Evolutionary conservation across 2,113 vertebrate species (phyloP).

Genomic region (Columba livia): DNA sequence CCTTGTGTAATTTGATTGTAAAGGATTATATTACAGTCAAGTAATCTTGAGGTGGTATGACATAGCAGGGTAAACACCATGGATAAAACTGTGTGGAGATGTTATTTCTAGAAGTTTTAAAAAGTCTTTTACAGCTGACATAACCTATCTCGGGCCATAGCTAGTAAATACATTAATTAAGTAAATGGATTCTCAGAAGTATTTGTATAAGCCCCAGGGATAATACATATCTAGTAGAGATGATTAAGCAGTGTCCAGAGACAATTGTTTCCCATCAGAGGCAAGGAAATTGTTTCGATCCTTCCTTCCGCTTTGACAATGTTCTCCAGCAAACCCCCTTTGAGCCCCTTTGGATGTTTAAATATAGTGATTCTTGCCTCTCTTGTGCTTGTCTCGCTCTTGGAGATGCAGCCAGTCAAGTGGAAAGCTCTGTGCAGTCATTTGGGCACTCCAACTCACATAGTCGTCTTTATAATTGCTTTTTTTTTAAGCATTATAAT

Average conservation of each 20-base stretch:
- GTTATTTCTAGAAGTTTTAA: not conserved
- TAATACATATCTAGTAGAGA: not conserved
- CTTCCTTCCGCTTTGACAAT: not conserved
- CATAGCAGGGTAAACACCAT: not conserved
- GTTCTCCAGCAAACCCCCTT: not conserved
- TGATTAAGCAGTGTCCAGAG: conserved; percentile 14
- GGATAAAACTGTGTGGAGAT: not conserved
- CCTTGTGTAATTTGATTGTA: not conserved
- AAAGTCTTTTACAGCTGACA: not conserved
- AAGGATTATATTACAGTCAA: not conserved
- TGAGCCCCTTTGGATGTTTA: not conserved
- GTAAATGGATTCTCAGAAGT: not conserved
- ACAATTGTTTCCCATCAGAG: not conserved
- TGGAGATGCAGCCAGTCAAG: not conserved
- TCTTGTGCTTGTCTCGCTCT: not conserved
- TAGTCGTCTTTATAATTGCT: not conserved
- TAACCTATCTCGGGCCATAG: not conserved
- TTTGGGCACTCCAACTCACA: not conserved
- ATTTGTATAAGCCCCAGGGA: not conserved
- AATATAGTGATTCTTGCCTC: not conserved
- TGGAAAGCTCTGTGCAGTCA: not conserved
- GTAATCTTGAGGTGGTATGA: not conserved
- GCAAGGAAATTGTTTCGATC: not conserved
- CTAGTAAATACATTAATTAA: not conserved
- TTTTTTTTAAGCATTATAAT: not conserved